Base-by-base conservation (phyloP, 2,113 vertebrate genomes). In the Phainopepla nitens region DNA sequence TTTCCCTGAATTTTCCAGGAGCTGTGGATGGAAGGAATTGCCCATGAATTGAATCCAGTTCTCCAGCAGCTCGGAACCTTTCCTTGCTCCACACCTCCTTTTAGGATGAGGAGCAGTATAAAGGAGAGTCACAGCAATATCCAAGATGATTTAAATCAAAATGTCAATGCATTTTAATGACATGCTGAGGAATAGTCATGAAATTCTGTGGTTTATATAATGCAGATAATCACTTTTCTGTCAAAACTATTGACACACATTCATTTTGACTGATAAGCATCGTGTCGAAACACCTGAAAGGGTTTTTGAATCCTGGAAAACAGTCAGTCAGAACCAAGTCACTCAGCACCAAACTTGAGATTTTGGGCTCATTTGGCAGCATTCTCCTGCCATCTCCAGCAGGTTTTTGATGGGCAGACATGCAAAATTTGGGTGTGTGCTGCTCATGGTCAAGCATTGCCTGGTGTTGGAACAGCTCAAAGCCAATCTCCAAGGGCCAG, bases 221-320 rank as follows among this genome's bases (percentile, higher is more conserved):
- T 8, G 54, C 11, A 36, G 51, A 36, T 77, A 72, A 93, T 61
- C 66, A 13, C 87, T 44, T 79, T 68, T 72, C 93, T 82, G 92
- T 93, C 83, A 96, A 96, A 97, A 82, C 56, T 87, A 92, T 89
- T 93, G 79, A 71, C 33, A 89, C 22, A 33, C 71, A 39, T n/a
- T 83, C 88, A 66, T 89, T 90, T 69, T 44, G 51, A 51, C 36
- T 93, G 87, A 77, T 58, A 71, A 93, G 66, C 81, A 11, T 86
- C 49, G 24, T 33, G 54, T 83, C 1, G 2, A 86, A 94, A 84
- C 66, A 73, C 66, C 18, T 70, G 50, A 88, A 41, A 72, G 35
- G 58, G n/a, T 75, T 83, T 28, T 47, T 57, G 25, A 47, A 65
- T 62, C 76, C 23, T 82, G 29, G 24, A 15, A 28, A 69, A 54